phyloP scores from a whole-genome alignment of 1,140 invertebrate genomes.

The Brachystomella parvula region DNA sequence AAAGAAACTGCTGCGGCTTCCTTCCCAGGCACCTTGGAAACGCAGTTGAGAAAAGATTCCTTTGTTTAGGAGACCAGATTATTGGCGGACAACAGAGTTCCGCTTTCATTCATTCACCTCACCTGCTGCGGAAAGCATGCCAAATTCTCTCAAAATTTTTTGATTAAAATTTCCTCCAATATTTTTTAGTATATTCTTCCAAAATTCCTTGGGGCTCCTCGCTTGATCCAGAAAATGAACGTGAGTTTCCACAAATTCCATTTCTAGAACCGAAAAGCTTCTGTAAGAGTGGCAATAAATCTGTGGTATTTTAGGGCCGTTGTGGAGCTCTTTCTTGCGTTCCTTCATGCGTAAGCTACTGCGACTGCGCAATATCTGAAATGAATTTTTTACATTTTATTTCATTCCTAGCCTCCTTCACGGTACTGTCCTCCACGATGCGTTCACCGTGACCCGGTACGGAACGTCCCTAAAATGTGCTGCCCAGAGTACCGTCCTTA shows the following conservation, averaged over 20 bases:
- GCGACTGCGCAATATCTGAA: background rate
- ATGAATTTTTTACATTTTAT: background rate
- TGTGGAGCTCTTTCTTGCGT: background rate
- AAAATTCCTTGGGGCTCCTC: too few relatives aligned
- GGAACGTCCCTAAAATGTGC: background rate
- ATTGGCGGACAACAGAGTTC: too few relatives aligned
- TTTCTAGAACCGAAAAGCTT: background rate
- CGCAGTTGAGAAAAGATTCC: too few relatives aligned
- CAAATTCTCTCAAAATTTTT: background rate
- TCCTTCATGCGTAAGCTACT: background rate
- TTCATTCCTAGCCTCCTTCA: background rate
- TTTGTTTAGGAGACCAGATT: too few relatives aligned
- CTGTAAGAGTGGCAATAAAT: background rate
- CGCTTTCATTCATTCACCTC: too few relatives aligned
- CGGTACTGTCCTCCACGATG: background rate
- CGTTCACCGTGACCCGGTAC: constrained; percentile 5
- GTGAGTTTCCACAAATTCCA: background rate
- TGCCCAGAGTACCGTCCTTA: constrained; percentile 5
- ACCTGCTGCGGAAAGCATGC: background rate
- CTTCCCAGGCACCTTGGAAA: too few relatives aligned
- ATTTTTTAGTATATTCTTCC: too few relatives aligned
- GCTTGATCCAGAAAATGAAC: background rate
- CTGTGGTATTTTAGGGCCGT: background rate
- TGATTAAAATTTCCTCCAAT: background rate
- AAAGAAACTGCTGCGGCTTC: too few relatives aligned